These are phyloP conservation scores for Drosophila chauvacae DNA, from an alignment of 1,140 invertebrate species.

Conservation along the genomic window DNA sequence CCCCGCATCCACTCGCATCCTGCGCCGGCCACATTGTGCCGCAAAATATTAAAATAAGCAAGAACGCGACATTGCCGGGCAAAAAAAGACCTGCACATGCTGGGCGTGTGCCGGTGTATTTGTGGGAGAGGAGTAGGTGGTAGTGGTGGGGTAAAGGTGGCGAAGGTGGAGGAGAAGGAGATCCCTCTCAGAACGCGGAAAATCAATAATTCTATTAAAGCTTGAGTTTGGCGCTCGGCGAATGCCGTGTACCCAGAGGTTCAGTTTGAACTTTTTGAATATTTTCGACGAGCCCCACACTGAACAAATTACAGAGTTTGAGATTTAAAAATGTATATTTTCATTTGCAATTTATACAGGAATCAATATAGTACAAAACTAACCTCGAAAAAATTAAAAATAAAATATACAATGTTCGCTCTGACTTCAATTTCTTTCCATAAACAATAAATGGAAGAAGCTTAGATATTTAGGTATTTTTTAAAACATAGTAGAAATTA, in stretches of 20 bases:
- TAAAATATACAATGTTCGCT: no score
- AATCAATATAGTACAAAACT: background rate
- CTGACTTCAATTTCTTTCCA: background rate
- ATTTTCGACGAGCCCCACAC: background rate
- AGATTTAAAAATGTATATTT: background rate
- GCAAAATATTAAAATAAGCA: slow-evolving; percentile 44
- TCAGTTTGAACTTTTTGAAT: slow-evolving; percentile 23
- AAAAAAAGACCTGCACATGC: slow-evolving; percentile 36
- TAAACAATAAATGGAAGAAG: background rate
- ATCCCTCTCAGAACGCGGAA: slow-evolving; percentile 45
- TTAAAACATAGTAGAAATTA: no score
- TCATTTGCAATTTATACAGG: background rate
- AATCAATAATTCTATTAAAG: slow-evolving; percentile 83
- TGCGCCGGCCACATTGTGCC: slow-evolving; percentile 1
- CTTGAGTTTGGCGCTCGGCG: slow-evolving; percentile 32
- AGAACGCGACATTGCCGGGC: slow-evolving; percentile 36
- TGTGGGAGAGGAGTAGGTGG: background rate
- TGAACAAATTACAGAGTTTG: background rate
- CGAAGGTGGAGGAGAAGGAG: slow-evolving; percentile 17
- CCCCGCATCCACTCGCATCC: background rate
- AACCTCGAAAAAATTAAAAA: background rate
- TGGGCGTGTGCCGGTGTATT: slow-evolving; percentile 12
- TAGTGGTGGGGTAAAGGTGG: slow-evolving; percentile 4
- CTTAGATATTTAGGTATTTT: no score
- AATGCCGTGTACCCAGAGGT: background rate